These are phyloP conservation scores for Sialis lutaria DNA, from an alignment of 2,888 invertebrate species.

Conservation along the genomic window DNA sequence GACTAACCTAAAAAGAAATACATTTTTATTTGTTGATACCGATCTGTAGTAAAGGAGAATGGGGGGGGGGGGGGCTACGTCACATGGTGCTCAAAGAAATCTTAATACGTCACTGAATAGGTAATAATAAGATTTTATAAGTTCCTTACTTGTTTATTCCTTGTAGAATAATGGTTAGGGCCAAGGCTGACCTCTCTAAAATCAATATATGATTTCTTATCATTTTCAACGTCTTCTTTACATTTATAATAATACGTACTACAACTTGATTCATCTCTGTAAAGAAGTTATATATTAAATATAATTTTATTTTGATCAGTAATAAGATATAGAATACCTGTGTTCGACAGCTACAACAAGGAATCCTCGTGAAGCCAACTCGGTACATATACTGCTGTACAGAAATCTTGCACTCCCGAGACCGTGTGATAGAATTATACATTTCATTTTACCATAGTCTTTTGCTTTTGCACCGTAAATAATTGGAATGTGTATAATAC, in stretches of 20 bases:
- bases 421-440: constrained; percentile 46
- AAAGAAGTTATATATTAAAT: constrained; percentile 6
- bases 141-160: constrained; percentile 21
- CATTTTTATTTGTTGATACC: too few species aligned
- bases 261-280: constrained; percentile 25
- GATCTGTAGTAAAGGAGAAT: not conserved
- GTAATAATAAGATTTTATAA: not conserved
- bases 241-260: constrained; percentile 27
- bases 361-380: constrained; percentile 46
- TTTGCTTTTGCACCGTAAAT: constrained; percentile 29
- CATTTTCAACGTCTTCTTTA: constrained; percentile 19
- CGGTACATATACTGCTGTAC: constrained; percentile 39
- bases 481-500: constrained; percentile 31
- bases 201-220: constrained; percentile 19
- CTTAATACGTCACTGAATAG: too few species aligned
- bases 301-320: not conserved
- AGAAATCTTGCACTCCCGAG: constrained; percentile 40
- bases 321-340: constrained; percentile 22
- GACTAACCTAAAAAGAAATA: constrained; percentile 23
- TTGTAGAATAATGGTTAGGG: constrained; percentile 20
- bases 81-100: too few species aligned
- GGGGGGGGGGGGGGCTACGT: too few species aligned
- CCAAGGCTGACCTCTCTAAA: constrained; percentile 21
- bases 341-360: constrained; percentile 47
- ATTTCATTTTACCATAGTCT: constrained; percentile 26